Conservation (phyloP, 2,113 vertebrate species). For the Leucosticte australis region DNA sequence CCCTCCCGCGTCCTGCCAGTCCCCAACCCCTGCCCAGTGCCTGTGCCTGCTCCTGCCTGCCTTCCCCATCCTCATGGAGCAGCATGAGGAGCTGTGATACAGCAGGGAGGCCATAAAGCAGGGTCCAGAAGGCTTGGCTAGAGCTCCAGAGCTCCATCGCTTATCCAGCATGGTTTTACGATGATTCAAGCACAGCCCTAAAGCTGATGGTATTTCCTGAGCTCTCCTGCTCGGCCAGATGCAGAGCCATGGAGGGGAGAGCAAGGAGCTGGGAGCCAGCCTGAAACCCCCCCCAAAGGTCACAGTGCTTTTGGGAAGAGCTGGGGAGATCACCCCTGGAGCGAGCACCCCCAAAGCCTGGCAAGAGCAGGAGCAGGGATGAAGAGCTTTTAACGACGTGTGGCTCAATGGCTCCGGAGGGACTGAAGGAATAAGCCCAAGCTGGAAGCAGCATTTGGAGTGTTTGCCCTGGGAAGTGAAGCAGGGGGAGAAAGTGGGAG, state of each 20-base stretch:
- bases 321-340: background rate
- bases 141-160: background rate
- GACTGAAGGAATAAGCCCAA: background rate
- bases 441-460: background rate
- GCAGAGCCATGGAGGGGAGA: background rate
- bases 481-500: background rate
- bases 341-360: background rate
- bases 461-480: background rate
- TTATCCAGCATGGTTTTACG: background rate
- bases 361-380: background rate
- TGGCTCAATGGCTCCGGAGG: background rate
- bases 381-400: background rate
- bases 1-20: background rate
- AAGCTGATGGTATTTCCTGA: conserved; percentile 55
- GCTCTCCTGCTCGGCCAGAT: conserved; percentile 15
- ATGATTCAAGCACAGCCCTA: conserved; percentile 45
- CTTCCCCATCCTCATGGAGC: rapidly evolving
- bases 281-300: background rate
- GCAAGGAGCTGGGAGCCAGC: background rate
- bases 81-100: background rate
- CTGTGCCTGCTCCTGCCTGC: background rate
- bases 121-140: conserved; percentile 10
- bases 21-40: rapidly evolving
- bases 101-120: background rate
- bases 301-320: background rate